These are phyloP conservation scores for Melieria picta DNA, from an alignment of 2,888 invertebrate genomes.

Conservation along the genomic window DNA sequence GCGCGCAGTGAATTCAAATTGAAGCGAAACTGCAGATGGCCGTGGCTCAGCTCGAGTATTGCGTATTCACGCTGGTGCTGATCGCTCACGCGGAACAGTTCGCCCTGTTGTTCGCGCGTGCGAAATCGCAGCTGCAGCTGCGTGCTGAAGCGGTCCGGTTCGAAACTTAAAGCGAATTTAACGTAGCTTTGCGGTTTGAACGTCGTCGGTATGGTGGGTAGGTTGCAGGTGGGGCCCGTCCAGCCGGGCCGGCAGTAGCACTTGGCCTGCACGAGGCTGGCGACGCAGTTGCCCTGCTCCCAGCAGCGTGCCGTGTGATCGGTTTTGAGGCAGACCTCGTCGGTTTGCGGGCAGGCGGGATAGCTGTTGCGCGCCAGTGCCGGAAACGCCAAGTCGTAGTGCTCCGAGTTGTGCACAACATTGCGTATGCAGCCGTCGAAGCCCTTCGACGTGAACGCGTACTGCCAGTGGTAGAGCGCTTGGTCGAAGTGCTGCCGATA, in stretches of 20 bases:
- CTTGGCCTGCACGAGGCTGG: conserved; percentile 85
- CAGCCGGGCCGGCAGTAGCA: conserved; percentile 96
- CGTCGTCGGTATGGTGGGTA: conserved; percentile 87
- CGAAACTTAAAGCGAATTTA: conserved; percentile 92
- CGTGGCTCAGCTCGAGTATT: conserved; percentile 83
- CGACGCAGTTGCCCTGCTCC: conserved; percentile 92
- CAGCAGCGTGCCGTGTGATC: conserved; percentile 86
- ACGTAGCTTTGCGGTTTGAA: conserved; percentile 94
- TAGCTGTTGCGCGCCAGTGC: conserved; percentile 86
- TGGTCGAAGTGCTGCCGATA: conserved; percentile 91
- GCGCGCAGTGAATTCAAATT: conserved; percentile 90
- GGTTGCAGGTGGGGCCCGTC: conserved; percentile 87
- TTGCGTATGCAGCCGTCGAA: conserved; percentile 97
- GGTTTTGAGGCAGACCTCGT: conserved; percentile 88
- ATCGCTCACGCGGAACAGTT: conserved; percentile 92
- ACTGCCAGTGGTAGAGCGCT: conserved; percentile 87
- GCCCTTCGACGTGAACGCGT: conserved; percentile 87
- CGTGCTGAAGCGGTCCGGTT: conserved; percentile 89
- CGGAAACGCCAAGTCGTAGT: conserved; percentile 94
- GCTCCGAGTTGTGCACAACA: conserved; percentile 91
- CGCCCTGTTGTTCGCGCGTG: conserved; percentile 90
- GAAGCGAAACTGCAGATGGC: conserved; percentile 88
- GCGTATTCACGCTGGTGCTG: conserved; percentile 94
- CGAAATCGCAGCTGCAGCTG: conserved; percentile 93
- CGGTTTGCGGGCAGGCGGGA: conserved; percentile 91